Evolutionary conservation across 2,113 vertebrate genomes (phyloP).

Genomic region (Apodemus sylvaticus): DNA sequence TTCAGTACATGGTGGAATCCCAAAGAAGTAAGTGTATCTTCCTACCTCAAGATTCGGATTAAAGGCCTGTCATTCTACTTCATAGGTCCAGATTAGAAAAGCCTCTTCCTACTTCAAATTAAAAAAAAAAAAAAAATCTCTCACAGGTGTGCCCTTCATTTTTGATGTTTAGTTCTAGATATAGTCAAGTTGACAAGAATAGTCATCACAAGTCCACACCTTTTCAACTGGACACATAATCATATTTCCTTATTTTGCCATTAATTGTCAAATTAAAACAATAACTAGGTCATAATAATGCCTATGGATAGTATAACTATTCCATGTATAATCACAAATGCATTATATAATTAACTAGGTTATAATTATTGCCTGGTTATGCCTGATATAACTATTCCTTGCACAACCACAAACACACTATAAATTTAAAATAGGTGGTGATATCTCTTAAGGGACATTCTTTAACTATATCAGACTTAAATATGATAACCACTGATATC

Average conservation of each 20-base stretch:
- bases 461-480: not conserved
- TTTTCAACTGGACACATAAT: not conserved
- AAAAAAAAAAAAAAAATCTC: not conserved
- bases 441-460: not conserved
- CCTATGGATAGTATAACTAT: not conserved
- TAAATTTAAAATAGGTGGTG: not conserved
- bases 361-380: not conserved
- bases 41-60: not conserved
- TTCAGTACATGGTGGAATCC: not conserved
- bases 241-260: not conserved
- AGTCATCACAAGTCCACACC: not conserved
- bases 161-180: not conserved
- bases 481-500: not conserved
- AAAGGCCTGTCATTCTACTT: not conserved
- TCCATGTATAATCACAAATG: not conserved
- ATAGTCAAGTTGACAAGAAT: not conserved
- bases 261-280: not conserved
- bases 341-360: not conserved
- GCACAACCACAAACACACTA: not conserved
- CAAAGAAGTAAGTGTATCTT: not conserved
- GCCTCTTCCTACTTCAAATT: not conserved
- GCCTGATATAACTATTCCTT: not conserved
- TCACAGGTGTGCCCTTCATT: not conserved
- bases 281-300: not conserved
- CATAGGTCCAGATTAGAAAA: not conserved